Evolutionary conservation across 2,113 vertebrate species (phyloP).

Genomic region (Deroptyus accipitrinus): DNA sequence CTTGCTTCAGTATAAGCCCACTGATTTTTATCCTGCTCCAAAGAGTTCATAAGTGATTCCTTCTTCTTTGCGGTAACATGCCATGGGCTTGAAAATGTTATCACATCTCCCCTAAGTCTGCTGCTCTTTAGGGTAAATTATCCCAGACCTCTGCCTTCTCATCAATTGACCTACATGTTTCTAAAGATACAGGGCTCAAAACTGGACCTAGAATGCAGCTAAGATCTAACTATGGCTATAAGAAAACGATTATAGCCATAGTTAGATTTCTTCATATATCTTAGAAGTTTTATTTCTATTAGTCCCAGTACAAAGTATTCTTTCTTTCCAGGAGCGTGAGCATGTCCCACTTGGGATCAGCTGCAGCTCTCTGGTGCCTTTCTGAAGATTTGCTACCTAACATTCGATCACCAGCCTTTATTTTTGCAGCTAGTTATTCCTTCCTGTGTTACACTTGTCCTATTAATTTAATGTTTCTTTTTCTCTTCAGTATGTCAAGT

Average conservation of each 20-base stretch:
- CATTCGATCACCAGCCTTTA: background rate
- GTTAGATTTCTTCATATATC: background rate
- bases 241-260: background rate
- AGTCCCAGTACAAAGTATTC: background rate
- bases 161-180: background rate
- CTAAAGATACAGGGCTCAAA: background rate
- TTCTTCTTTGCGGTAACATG: background rate
- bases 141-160: background rate
- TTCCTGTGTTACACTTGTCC: background rate
- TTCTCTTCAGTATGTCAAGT: background rate
- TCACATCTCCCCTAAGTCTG: background rate
- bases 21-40: background rate
- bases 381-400: background rate
- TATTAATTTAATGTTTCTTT: background rate
- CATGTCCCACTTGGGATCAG: background rate
- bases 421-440: background rate
- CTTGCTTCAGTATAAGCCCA: background rate
- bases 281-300: background rate
- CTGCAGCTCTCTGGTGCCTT: background rate
- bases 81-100: background rate
- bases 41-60: background rate
- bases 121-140: background rate
- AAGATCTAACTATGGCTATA: background rate
- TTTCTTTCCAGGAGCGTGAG: background rate
- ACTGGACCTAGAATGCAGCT: background rate